Evolutionary conservation across 1,140 invertebrate genomes (phyloP).

Genomic region (Drosophila bifasciata): DNA sequence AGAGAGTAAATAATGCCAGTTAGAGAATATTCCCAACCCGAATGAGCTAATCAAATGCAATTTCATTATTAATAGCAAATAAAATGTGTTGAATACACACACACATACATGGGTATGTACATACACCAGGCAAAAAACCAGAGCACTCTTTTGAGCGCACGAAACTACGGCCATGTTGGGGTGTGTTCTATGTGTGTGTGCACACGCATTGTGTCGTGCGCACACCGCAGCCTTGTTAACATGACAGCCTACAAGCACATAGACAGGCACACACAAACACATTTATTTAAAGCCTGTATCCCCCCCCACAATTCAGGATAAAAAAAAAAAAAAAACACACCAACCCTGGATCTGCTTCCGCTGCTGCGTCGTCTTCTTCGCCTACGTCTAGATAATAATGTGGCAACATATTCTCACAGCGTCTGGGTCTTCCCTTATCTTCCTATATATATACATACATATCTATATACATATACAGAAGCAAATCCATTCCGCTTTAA

Average conservation of each 20-base stretch:
- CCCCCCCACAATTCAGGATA: constrained; percentile 50
- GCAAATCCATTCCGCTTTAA: constrained; percentile 53
- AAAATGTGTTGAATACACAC: constrained; percentile 52
- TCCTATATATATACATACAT: constrained; percentile 18
- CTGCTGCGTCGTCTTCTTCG: constrained; percentile 22
- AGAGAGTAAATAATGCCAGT: constrained; percentile 43
- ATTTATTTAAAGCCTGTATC: constrained; percentile 34
- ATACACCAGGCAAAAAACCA: constrained; percentile 48
- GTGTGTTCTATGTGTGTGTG: too few species aligned
- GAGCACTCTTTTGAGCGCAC: constrained; percentile 58
- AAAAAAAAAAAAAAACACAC: constrained; percentile 34
- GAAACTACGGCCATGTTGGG: constrained; percentile 55
- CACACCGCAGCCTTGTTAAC: constrained; percentile 66
- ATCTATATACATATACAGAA: constrained; percentile 25
- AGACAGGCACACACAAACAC: constrained; percentile 58
- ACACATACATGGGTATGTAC: too few species aligned
- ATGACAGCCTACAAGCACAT: constrained; percentile 81
- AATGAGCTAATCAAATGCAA: constrained; percentile 54
- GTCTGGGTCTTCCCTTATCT: constrained; percentile 74
- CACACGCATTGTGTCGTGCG: constrained; percentile 43
- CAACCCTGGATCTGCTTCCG: constrained; percentile 4
- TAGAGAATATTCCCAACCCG: background rate
- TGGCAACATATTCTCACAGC: constrained; percentile 78
- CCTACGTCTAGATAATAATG: constrained; percentile 74
- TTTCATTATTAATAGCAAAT: constrained; percentile 65